Percentiles rank a stretch among this genome's conserved stretches.
These are phyloP conservation scores for Sebastes steindachneri DNA, from an alignment of 2,797 vertebrate genomes.

Conservation along the genomic window DNA sequence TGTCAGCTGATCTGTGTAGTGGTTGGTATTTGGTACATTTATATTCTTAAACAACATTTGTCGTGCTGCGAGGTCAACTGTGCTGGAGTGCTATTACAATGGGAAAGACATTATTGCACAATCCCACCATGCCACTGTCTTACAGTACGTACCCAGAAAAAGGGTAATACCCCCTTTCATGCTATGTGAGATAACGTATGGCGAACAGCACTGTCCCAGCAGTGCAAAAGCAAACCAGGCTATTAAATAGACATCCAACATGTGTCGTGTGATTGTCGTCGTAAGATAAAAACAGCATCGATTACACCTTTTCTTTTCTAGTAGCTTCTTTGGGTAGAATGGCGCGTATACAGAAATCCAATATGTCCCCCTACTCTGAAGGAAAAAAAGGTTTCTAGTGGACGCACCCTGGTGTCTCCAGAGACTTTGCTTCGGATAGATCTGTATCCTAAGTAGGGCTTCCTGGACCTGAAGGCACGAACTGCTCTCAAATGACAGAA, in stretches of 20 bases:
- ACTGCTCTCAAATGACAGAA: conserved; percentile 41
- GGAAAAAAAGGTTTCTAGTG: conserved; percentile 23
- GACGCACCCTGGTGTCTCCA: conserved; percentile 26
- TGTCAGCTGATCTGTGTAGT: conserved; percentile 44
- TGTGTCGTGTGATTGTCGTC: conserved; percentile 65
- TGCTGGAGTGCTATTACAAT: conserved; percentile 74
- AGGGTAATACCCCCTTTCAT: conserved; percentile 43
- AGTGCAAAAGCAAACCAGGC: conserved; percentile 72
- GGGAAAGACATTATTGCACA: conserved; percentile 85
- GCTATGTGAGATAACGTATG: conserved; percentile 46
- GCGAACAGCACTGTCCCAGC: conserved; percentile 80
- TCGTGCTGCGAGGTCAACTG: conserved; percentile 38
- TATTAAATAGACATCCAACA: conserved; percentile 52
- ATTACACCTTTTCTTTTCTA: conserved; percentile 20
- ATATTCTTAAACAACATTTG: conserved; percentile 24
- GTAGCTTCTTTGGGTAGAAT: conserved; percentile 27
- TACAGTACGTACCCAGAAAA: conserved; percentile 62
- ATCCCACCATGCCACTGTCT: conserved; percentile 76
- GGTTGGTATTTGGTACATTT: conserved; percentile 58
- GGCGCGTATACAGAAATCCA: conserved; percentile 23
- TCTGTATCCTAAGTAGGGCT: conserved; percentile 55
- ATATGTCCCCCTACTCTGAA: conserved; percentile 30
- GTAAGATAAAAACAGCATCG: conserved; percentile 1
- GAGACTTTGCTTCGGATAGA: conserved; percentile 55
- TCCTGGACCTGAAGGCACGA: conserved; percentile 51